Evolutionary conservation across 23 tunicate genomes (phyloP), one percentile per base, ranked within the genome.

Genomic region (Diplosoma virens): DNA sequence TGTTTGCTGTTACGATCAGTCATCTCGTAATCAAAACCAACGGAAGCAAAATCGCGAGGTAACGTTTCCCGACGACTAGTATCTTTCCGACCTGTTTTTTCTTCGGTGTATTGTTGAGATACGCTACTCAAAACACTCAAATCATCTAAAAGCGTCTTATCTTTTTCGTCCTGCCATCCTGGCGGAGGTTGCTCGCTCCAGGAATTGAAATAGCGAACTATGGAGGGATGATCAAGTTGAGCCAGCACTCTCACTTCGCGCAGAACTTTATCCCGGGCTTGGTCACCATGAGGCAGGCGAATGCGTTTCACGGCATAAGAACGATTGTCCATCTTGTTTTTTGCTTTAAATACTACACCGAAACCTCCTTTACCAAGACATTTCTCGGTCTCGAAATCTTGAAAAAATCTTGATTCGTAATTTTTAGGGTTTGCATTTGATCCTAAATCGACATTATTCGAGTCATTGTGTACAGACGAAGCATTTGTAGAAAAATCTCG

Each of bases 331-430:
- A 92, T 76, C 63, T 80, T 85, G 61, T 92, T 92, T 16, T 84
- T 79, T 28, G 97, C 87, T 60, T 92, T 82, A 45, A 84, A 92
- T 1, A 92, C 97, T 47, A 92, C 56, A 25, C 97, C 97, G 70
- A 92, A 92, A n/a, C 97, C 97, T 45, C 97, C 97, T 85, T 70
- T 85, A 0, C 97, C 97, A 61, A 92, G 84, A 71, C 97, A 92
- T 27, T 80, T 82, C 20, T 73, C 27, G 9, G 88, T 75, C 47
- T 81, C 84, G 70, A 92, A 92, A 69, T 92, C 97, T 32, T 76
- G 78, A 30, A 85, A 61, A 80, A 80, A 92, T 59, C 97, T 92
- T 64, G 97, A 92, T 48, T 85, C 80, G 58, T 65, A 92, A 2
- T 83, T 46, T 16, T 59, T 69, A 0, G 34, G 59, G 45, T 25